phyloP scores from a whole-genome alignment of 1,140 invertebrate species.

The Drosophila mayri region DNA sequence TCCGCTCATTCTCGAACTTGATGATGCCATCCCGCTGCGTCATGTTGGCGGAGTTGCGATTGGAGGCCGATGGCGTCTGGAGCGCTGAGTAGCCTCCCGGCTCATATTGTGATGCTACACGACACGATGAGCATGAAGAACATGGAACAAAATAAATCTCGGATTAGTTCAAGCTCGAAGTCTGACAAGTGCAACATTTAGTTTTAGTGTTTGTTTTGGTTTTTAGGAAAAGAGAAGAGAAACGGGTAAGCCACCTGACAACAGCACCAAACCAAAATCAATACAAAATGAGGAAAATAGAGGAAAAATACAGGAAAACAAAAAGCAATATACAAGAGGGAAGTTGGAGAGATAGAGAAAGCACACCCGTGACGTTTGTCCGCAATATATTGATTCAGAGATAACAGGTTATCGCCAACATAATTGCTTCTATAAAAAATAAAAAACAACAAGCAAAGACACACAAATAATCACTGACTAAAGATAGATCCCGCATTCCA shows the following conservation, averaged over 20 bases:
- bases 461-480: slow-evolving; percentile 14
- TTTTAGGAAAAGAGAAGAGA: slow-evolving; percentile 11
- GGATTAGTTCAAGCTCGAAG: slow-evolving; percentile 42
- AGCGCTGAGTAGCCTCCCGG: slow-evolving; percentile 88
- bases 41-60: slow-evolving; percentile 89
- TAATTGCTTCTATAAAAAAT: slow-evolving; percentile 32
- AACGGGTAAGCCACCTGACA: slow-evolving; percentile 30
- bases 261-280: slow-evolving; percentile 36
- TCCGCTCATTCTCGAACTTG: slow-evolving; percentile 98
- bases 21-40: slow-evolving; percentile 95
- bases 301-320: slow-evolving; percentile 8
- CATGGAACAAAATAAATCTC: slow-evolving; percentile 29
- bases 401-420: slow-evolving; percentile 45
- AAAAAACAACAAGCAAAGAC: not conserved
- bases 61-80: slow-evolving; percentile 85
- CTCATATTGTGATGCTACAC: slow-evolving; percentile 89
- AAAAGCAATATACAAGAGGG: slow-evolving; percentile 8
- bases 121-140: slow-evolving; percentile 24
- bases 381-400: slow-evolving; percentile 28
- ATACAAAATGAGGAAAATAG: slow-evolving; percentile 26
- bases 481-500: slow-evolving; percentile 40
- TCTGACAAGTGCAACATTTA: slow-evolving; percentile 50
- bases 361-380: slow-evolving; percentile 31
- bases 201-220: slow-evolving; percentile 64
- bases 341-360: slow-evolving; percentile 33